Percentiles rank a stretch among this genome's conserved stretches.
Evolutionary conservation across 2,797 vertebrate genomes (phyloP).

Genomic region (Florisuga fusca): DNA sequence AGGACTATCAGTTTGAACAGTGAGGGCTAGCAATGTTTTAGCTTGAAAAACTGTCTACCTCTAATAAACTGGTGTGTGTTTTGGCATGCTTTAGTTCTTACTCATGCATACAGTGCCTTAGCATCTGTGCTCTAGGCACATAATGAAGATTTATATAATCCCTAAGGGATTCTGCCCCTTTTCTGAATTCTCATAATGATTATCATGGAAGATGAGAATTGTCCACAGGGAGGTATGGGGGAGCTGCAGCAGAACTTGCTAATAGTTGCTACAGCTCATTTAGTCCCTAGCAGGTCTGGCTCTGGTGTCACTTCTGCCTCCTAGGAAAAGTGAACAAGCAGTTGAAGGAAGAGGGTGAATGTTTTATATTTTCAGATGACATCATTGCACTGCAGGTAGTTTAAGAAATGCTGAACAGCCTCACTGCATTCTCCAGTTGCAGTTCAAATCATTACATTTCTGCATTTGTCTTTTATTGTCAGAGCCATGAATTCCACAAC

Average conservation of each 20-base stretch:
- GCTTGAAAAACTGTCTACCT: neutral
- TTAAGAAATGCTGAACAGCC: neutral
- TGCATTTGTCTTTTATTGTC: neutral
- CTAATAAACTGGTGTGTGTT: neutral
- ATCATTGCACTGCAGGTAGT: neutral
- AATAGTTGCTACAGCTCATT: neutral
- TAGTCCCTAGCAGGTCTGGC: neutral
- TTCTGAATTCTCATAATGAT: neutral
- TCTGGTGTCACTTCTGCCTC: neutral
- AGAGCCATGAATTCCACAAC: neutral
- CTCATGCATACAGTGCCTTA: neutral
- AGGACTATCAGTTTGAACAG: neutral
- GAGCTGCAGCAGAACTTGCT: neutral
- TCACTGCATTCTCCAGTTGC: neutral
- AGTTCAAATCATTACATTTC: neutral
- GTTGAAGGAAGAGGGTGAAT: neutral
- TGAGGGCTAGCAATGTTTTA: neutral
- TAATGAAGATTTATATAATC: constrained; percentile 4
- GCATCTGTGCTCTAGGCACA: constrained; percentile 5
- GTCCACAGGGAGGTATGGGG: neutral
- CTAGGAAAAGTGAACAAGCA: neutral
- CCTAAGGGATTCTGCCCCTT: constrained; percentile 26
- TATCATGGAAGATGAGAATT: neutral
- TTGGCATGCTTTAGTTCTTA: neutral
- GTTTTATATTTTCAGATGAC: neutral